A percentile compares a stretch with the other conserved stretches of the same genome.
Evolutionary conservation across 2,797 vertebrate genomes (phyloP).

Genomic region (Lagodon rhomboides): DNA sequence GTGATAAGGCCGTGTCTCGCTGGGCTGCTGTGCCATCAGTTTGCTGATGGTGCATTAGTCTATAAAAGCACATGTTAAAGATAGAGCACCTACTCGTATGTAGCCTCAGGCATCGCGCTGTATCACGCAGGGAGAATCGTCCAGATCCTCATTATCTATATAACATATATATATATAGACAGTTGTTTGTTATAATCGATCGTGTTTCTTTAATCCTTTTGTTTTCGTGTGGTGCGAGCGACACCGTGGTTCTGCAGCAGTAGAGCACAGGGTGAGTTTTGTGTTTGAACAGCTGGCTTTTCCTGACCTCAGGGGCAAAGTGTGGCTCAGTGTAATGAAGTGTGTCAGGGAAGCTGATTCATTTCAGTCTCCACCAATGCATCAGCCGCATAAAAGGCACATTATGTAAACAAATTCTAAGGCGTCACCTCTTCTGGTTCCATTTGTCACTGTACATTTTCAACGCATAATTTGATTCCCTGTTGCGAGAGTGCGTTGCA

Average conservation of each 20-base stretch:
- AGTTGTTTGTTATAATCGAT: not conserved
- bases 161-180: not conserved
- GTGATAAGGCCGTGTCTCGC: constrained; percentile 23
- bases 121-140: not conserved
- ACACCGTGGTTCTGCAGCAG: not conserved
- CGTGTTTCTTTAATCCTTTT: not conserved
- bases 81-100: not conserved
- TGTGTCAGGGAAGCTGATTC: constrained; percentile 62
- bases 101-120: not conserved
- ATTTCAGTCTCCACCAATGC: constrained; percentile 55
- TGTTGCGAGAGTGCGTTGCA: constrained; percentile 30
- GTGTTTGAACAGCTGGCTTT: constrained; percentile 60
- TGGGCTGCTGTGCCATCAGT: constrained; percentile 36
- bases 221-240: constrained; percentile 7
- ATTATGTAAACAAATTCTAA: constrained; percentile 60
- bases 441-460: constrained; percentile 67
- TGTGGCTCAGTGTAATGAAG: constrained; percentile 63
- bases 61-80: constrained; percentile 26
- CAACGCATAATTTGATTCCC: constrained; percentile 50
- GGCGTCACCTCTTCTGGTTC: constrained; percentile 53
- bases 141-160: constrained; percentile 13
- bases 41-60: constrained; percentile 12
- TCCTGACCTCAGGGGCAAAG: constrained; percentile 54
- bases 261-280: constrained; percentile 9
- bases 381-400: constrained; percentile 58